Base-by-base conservation (phyloP, 2,797 vertebrate species). In the Gadopsis bispinosus region DNA sequence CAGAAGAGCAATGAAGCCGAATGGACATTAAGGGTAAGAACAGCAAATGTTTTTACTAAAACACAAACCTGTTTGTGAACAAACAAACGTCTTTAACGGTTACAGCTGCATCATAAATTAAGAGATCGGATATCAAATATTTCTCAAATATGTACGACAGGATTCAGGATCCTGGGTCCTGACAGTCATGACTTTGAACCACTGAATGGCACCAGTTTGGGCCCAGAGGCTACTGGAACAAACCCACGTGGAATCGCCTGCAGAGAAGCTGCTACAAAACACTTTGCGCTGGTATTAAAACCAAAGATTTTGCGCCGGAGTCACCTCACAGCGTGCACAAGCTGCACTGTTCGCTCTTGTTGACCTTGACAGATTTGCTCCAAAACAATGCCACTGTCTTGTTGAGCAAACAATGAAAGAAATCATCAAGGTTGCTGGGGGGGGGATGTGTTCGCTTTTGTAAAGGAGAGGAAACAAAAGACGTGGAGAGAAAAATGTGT, bases 321-420 rank as follows among this genome's bases (percentile, higher is more conserved):
- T 59, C 37, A 16, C 55, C 17, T 51, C 22, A 22, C 43, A 47
- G 20, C 29, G 16, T 16, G 11, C 26, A 48, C 16, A 29, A 9
- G 3, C 14, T 7, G 33, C 56, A 14, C 43, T 7, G 6, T n/a
- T 4, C 26, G 33, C n/a, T 67, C 19, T 6, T 7, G 22, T 61
- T 20, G 58, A 81, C 71, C 67, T 81, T 68, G 71, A 77, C 16
- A 22, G 1, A 58, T 48, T 43, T 22, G 2, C 35, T 67, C 31
- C 35, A 6, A 33, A 10, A 0, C 17, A 64, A 76, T 5, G 41
- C 68, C 45, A 2, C 11, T 0, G 20, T 31, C 26, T 43, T 26
- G 19, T n/a, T 35, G 37, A 68, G n/a, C 9, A 35, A 20, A 2
- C 1, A n/a, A 31, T 41, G 48, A 66, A 22, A 3, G n/a, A 50